Percentiles rank a stretch among this genome's conserved stretches.
These are phyloP conservation scores for Calcarius lapponicus DNA, from an alignment of 2,797 vertebrate species.

Conservation along the genomic window DNA sequence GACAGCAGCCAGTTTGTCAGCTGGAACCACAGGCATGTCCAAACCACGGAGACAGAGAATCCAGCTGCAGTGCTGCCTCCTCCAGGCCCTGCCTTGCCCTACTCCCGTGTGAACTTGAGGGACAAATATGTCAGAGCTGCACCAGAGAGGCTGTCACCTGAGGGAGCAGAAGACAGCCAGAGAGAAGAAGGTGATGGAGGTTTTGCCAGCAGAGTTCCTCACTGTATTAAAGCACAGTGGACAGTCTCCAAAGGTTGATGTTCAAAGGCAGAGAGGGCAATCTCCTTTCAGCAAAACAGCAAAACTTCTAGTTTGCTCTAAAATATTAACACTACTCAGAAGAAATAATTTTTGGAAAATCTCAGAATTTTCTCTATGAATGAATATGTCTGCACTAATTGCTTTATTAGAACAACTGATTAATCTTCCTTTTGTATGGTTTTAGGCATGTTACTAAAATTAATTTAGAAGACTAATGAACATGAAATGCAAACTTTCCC, in stretches of 20 bases:
- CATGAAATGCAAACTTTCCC: conserved; percentile 17
- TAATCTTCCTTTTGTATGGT: background rate
- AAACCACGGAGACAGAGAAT: background rate
- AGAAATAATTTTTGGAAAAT: background rate
- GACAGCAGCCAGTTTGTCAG: background rate
- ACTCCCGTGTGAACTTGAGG: background rate
- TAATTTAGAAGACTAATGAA: conserved; percentile 41
- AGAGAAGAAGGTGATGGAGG: background rate
- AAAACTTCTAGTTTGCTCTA: background rate
- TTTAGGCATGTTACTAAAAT: conserved; percentile 44
- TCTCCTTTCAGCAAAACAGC: background rate
- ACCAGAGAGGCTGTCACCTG: background rate
- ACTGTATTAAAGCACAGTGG: background rate
- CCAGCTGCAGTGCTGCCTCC: background rate
- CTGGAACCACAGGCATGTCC: background rate
- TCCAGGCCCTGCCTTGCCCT: background rate
- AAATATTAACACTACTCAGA: background rate
- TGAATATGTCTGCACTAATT: background rate
- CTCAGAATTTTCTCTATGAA: background rate
- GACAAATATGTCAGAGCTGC: background rate
- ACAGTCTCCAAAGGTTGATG: fast-evolving
- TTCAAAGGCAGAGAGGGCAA: background rate
- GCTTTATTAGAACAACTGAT: background rate
- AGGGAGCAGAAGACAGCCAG: background rate
- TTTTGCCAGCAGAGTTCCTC: background rate